These are phyloP conservation scores for Spatulosminthurus flaviceps DNA, from an alignment of 2,888 invertebrate genomes.

Conservation along the genomic window DNA sequence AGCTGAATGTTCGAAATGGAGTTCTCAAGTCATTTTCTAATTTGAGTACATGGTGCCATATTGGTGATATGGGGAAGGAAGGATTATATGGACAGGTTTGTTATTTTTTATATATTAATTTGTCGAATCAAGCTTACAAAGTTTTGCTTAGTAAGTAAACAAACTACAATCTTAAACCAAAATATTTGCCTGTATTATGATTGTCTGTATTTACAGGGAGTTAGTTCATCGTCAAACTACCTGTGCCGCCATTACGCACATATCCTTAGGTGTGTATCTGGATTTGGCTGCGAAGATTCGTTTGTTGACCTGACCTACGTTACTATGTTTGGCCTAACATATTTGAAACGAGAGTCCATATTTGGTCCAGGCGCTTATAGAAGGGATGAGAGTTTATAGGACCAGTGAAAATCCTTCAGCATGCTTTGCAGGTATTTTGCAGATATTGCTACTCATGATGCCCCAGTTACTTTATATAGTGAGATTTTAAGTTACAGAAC, in stretches of 20 bases:
- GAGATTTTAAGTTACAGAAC: neutral
- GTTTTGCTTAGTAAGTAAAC: too few species aligned
- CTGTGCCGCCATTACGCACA: slow-evolving; percentile 98
- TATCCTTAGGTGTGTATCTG: slow-evolving; percentile 98
- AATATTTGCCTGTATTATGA: too few species aligned
- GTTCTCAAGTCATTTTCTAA: slow-evolving; percentile 98
- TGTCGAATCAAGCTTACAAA: too few species aligned
- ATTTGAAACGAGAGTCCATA: slow-evolving; percentile 99
- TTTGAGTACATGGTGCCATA: slow-evolving; percentile 99
- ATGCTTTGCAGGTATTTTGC: slow-evolving; percentile 96
- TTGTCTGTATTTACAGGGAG: slow-evolving; percentile 73
- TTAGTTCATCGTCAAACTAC: slow-evolving; percentile 98
- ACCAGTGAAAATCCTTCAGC: slow-evolving; percentile 95
- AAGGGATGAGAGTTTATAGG: slow-evolving; percentile 95
- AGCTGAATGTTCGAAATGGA: slow-evolving; percentile 99
- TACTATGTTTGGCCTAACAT: slow-evolving; percentile 99
- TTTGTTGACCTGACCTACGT: slow-evolving; percentile 93
- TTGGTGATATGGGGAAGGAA: slow-evolving; percentile 99
- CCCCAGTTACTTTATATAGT: slow-evolving; percentile 73
- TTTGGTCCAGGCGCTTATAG: slow-evolving; percentile 99
- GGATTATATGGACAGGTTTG: slow-evolving; percentile 96
- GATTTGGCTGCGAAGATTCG: slow-evolving; percentile 99
- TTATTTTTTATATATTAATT: too few species aligned
- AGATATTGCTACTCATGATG: slow-evolving; percentile 98
- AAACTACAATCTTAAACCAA: too few species aligned